Conservation (phyloP, 1,140 invertebrate genomes). For the Hormaphis cornu region DNA sequence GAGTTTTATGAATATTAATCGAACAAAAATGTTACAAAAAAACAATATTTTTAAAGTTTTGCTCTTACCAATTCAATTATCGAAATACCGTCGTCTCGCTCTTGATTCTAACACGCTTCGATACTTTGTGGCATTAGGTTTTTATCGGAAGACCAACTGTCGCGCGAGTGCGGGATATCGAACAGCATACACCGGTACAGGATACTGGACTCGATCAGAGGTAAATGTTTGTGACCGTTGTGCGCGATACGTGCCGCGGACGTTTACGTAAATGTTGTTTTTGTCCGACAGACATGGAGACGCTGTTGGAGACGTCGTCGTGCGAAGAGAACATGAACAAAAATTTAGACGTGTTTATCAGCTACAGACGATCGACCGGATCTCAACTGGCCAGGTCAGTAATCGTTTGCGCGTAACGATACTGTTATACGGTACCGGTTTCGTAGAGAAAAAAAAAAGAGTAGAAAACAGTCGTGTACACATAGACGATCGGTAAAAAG, state of each 20-base stretch:
- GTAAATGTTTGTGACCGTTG: slow-evolving; percentile 43
- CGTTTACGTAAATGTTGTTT: background rate
- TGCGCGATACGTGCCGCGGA: background rate
- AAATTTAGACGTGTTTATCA: slow-evolving; percentile 93
- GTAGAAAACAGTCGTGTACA: too few relatives aligned
- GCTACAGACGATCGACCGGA: slow-evolving; percentile 93
- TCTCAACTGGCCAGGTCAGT: slow-evolving; percentile 81
- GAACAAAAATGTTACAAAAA: background rate
- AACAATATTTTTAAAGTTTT: background rate
- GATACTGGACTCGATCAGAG: slow-evolving; percentile 79
- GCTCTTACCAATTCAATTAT: background rate
- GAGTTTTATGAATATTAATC: too few relatives aligned
- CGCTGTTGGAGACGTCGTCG: slow-evolving; percentile 35
- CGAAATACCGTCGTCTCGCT: too few relatives aligned
- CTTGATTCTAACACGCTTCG: background rate
- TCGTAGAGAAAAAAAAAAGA: background rate
- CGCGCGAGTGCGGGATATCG: slow-evolving; percentile 76
- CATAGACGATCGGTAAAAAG: too few relatives aligned
- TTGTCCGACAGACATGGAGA: slow-evolving; percentile 14
- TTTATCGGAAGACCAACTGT: slow-evolving; percentile 82
- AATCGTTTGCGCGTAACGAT: too few relatives aligned
- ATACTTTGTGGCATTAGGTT: slow-evolving; percentile 42
- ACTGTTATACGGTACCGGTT: too few relatives aligned
- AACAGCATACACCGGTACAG: slow-evolving; percentile 90
- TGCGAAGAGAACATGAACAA: slow-evolving; percentile 72